Base-by-base conservation (phyloP, 2,888 invertebrate genomes). In the Gastracanthus pulcherrimus region DNA sequence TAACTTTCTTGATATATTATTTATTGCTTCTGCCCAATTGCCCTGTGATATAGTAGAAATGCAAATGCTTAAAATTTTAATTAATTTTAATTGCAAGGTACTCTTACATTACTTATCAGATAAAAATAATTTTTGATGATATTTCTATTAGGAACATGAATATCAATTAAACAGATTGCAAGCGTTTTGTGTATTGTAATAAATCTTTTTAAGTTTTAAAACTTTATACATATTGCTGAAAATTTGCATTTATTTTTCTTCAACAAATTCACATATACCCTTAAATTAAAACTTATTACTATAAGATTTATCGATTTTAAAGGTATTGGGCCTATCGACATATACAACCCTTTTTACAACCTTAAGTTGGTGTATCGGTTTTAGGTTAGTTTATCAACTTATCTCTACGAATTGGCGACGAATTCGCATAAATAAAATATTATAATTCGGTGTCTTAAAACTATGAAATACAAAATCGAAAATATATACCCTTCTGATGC, bases 61-160 rank as follows among this genome's bases (percentile, higher is more conserved):
- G n/a, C 55, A 55, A 55, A 55, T 26, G 55, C n/a, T n/a, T 55
- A 55, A 55, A 23, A 48, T 48, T 26, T 41, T 13, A 26, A 55
- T 55, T 48, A 26, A 55, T n/a, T n/a, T n/a, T n/a, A n/a, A n/a
- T n/a, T n/a, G n/a, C 55, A 26, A 55, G 55, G 55, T 55, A 55
- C 23, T 55, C 23, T 19, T 55, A 55, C 23, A 55, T 55, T 55
- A n/a, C n/a, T n/a, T n/a, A n/a, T n/a, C 9, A 55, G 26, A 55
- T 23, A 55, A 11, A 26, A 55, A 23, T 26, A 55, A 55, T n/a
- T 9, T 55, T 23, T 55, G 55, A 13, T 55, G 26, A 26, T 23
- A 55, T 11, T 55, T 55, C 55, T 55, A 55, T 55, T 55, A 55
- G 55, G 55, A 55, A 55, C 55, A 55, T 55, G 55, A 55, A 23